Base-by-base conservation (phyloP, 1,140 invertebrate genomes). In the Hypothenemus hampei region DNA sequence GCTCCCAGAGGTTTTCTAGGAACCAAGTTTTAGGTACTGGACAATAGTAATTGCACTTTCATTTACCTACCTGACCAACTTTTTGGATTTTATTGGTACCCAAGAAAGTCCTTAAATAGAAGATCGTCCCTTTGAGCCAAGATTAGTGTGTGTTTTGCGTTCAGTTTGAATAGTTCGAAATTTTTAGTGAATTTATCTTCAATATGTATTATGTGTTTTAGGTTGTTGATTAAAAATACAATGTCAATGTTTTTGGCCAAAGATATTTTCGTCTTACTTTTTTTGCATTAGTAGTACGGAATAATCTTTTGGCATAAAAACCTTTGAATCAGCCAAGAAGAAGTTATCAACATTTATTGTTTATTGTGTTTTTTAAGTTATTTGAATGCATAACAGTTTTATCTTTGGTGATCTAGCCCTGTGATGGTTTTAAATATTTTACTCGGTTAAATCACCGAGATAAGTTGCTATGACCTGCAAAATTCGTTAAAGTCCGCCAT, bases 371-470 rank as follows among this genome's bases (percentile, higher is more conserved):
- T n/a, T n/a, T n/a, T n/a, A n/a, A n/a, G n/a, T n/a, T n/a, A n/a
- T n/a, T n/a, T n/a, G n/a, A n/a, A n/a, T n/a, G 3, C 54, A 24
- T 21, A 35, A 39, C 48, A 29, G 52, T 54, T 45, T 36, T 36
- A 58, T 69, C 69, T 71, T 71, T 71, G 69, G 69, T 71, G 68
- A 69, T 71, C 69, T 71, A 71, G 69, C 69, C 69, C 68, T 69
- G 69, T 71, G 69, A 69, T 57, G 51, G 23, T 58, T 45, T 59
- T 57, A 11, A 23, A 57, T 50, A 49, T 50, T 40, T 66, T 65
- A 62, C 49, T 53, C 57, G 64, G 63, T 61, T 69, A 58, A 23
- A 16, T 67, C 53, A 65, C 65, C 68, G 64, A 68, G 60, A 48
- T 58, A 40, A 52, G 54, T 40, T 40, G 51, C 51, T 52, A 35